Evolutionary conservation across 2,113 vertebrate species (phyloP).

Genomic region (Paradisaea rubra): DNA sequence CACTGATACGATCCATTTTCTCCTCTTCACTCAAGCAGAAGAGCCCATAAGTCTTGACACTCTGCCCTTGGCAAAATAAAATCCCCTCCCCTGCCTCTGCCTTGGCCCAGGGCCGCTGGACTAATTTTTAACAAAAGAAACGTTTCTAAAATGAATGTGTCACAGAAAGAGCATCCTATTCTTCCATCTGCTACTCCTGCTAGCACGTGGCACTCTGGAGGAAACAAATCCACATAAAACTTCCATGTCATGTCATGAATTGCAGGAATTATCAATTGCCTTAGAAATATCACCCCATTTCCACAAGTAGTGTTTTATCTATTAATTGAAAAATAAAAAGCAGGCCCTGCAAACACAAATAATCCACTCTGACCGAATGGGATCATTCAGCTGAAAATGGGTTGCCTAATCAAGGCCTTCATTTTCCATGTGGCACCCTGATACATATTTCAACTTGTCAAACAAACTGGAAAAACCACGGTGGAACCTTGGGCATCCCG

Average conservation of each 20-base stretch:
- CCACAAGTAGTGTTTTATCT: background rate
- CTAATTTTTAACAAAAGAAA: conserved; percentile 13
- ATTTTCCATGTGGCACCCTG: background rate
- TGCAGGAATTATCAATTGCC: background rate
- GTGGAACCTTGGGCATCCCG: background rate
- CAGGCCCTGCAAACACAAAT: background rate
- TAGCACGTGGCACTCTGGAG: background rate
- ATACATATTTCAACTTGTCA: background rate
- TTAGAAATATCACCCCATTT: background rate
- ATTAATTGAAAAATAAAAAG: background rate
- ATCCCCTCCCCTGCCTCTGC: background rate
- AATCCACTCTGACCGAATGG: background rate
- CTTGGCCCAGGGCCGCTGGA: background rate
- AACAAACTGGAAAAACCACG: background rate
- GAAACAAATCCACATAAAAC: background rate
- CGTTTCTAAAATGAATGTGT: background rate
- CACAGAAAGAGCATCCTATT: conserved; percentile 2
- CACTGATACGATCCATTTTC: background rate
- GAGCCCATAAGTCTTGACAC: background rate
- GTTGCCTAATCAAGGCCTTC: background rate
- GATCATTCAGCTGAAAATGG: background rate
- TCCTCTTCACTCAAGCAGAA: conserved; percentile 3
- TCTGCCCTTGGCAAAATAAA: conserved; percentile 18
- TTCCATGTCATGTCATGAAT: background rate
- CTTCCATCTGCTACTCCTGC: background rate